Evolutionary conservation across 2,113 vertebrate genomes (phyloP).

Genomic region (Corythornis madagascariensis): DNA sequence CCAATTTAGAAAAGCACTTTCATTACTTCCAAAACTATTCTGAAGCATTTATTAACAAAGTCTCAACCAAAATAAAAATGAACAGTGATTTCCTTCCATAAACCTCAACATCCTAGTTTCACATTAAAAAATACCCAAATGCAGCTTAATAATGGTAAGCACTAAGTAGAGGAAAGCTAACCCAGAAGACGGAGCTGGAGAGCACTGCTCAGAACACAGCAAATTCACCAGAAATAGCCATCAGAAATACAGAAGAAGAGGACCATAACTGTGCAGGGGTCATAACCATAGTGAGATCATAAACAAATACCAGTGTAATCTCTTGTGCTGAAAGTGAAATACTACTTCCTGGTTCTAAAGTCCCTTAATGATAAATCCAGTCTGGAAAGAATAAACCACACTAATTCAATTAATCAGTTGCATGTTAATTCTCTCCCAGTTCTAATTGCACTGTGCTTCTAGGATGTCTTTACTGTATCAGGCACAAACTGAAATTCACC

Average conservation of each 20-base stretch:
- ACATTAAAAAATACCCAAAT: neutral
- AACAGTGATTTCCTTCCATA: neutral
- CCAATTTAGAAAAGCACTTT: neutral
- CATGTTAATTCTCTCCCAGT: neutral
- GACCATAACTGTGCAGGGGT: neutral
- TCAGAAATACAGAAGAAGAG: neutral
- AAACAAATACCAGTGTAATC: neutral
- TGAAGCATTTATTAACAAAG: neutral
- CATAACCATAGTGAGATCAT: neutral
- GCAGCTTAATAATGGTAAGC: neutral
- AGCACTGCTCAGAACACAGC: neutral
- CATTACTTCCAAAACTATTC: neutral
- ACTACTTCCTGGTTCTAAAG: neutral
- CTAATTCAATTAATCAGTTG: neutral
- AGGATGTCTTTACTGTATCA: neutral
- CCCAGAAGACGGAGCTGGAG: neutral
- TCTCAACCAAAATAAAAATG: neutral
- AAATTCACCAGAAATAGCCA: neutral
- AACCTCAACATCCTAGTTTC: neutral
- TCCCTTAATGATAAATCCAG: neutral
- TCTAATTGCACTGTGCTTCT: neutral
- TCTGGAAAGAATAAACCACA: neutral
- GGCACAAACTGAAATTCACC: neutral
- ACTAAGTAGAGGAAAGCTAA: neutral
- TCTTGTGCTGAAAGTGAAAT: neutral